A percentile compares a stretch with the other conserved stretches of the same genome.
phyloP scores from a whole-genome alignment of 2,797 vertebrate genomes.

The Pteropus rufus region DNA sequence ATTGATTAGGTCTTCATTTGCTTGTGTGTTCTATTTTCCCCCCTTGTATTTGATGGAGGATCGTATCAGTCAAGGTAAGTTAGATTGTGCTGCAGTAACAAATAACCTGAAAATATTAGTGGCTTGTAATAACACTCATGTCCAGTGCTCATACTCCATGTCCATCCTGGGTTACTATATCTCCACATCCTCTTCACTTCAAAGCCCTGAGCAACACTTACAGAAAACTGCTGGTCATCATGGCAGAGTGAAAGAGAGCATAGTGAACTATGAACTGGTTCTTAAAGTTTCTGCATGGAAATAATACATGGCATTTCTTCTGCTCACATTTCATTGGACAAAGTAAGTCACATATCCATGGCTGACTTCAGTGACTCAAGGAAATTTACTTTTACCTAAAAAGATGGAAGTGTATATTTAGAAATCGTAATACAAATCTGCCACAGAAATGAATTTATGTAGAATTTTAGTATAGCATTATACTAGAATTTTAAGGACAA shows the following conservation, averaged over 20 bases:
- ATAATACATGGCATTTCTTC: not conserved
- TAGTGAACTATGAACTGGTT: constrained; percentile 5
- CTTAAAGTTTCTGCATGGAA: not conserved
- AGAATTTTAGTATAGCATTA: not conserved
- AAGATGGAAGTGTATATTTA: not conserved
- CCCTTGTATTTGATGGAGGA: not conserved
- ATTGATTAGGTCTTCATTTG: not conserved
- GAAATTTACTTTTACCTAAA: constrained; percentile 22
- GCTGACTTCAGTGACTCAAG: not conserved
- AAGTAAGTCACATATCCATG: not conserved
- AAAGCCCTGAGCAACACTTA: not conserved
- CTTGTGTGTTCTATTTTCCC: not conserved
- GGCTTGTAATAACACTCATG: not conserved
- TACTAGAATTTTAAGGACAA: not conserved
- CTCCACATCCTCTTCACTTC: constrained; percentile 3
- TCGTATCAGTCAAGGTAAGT: not conserved
- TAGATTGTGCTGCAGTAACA: not conserved
- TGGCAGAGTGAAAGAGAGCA: not conserved
- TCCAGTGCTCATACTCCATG: not conserved
- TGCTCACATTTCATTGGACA: not conserved
- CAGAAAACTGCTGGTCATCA: not conserved
- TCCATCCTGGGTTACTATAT: not conserved
- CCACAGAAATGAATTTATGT: not conserved
- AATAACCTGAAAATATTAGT: not conserved
- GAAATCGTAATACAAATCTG: not conserved